A percentile compares a stretch with the other conserved stretches of the same genome.
These are phyloP conservation scores for Cosmorhoe ocellata DNA, from an alignment of 2,888 invertebrate genomes.

Conservation along the genomic window DNA sequence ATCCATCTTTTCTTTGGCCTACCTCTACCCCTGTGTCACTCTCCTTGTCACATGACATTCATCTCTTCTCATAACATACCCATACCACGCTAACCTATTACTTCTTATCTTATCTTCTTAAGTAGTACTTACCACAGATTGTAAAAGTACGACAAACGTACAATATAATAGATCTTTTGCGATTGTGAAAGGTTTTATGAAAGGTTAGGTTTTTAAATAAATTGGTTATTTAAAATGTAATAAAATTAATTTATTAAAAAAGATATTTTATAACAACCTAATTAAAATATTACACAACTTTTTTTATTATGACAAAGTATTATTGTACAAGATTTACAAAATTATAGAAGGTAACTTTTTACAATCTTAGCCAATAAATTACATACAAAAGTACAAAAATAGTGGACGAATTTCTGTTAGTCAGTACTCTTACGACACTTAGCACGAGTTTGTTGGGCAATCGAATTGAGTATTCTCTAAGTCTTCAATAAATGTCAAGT, in stretches of 20 bases:
- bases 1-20: no score
- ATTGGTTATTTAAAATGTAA: conserved; percentile 34
- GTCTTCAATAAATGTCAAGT: no score
- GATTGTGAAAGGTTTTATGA: no score
- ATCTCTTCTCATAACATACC: no score
- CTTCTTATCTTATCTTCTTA: no score
- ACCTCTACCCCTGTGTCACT: no score
- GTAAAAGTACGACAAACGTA: no score
- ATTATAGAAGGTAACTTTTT: conserved; percentile 67
- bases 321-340: conserved; percentile 63
- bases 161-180: no score
- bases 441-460: conserved; percentile 2
- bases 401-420: conserved; percentile 29
- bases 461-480: not conserved
- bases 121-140: no score
- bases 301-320: conserved; percentile 46
- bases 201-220: conserved; percentile 8
- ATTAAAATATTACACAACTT: conserved; percentile 54
- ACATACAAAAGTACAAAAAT: conserved; percentile 53
- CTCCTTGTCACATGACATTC: no score
- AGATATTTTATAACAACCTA: conserved; percentile 60
- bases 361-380: conserved; percentile 50
- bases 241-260: conserved; percentile 71
- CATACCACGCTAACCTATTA: no score
- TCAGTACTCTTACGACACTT: conserved; percentile 26